Evolutionary conservation across 2,113 vertebrate species (phyloP), one percentile per base, ranked within the genome.

Genomic region (Marmota flaviventris): DNA sequence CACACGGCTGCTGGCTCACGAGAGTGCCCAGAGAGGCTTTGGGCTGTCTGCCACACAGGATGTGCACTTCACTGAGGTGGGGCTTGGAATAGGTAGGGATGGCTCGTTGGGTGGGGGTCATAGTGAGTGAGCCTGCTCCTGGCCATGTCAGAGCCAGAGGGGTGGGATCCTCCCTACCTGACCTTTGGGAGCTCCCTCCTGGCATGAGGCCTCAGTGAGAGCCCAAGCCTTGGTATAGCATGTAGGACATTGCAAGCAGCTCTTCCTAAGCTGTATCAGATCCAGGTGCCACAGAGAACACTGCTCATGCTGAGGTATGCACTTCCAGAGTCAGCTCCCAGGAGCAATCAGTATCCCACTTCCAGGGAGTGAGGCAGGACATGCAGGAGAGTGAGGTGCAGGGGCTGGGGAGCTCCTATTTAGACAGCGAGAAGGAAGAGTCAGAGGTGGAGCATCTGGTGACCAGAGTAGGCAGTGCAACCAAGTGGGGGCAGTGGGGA

Each of bases 51-150:
- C 99, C 85, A 99, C 99, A 0, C 99, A 99, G 98, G 99, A 99
- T 0, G 99, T 99, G 72, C 99, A 99, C 97, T 99, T 99, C 98
- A 99, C 99, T 0, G 99, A 99, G 99, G 99, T 99, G 97, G 63
- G 94, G 9, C n/a, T 91, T 63, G 24, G 39, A 37, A 48, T 11
- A 29, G 39, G 85, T 63, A 29, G 34, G 78, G 82, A 45, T 45
- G 75, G 73, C 42, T 56, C 53, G 42, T 42, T 27, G 24, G 92
- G 16, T 56, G 91, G 88, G 92, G 67, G 70, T 75, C 67, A 24
- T 9, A 1, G 70, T 73, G 81, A 81, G 29, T 32, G 39, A 73
- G 73, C 53, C 10, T 17, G 42, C 25, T 61, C 83, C 61, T 51
- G 58, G 45, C 39, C 7, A 2, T 51, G 29, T 34, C 13, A 37